These are phyloP conservation scores for Vespertilio murinus DNA, from an alignment of 2,797 vertebrate genomes.

Conservation along the genomic window DNA sequence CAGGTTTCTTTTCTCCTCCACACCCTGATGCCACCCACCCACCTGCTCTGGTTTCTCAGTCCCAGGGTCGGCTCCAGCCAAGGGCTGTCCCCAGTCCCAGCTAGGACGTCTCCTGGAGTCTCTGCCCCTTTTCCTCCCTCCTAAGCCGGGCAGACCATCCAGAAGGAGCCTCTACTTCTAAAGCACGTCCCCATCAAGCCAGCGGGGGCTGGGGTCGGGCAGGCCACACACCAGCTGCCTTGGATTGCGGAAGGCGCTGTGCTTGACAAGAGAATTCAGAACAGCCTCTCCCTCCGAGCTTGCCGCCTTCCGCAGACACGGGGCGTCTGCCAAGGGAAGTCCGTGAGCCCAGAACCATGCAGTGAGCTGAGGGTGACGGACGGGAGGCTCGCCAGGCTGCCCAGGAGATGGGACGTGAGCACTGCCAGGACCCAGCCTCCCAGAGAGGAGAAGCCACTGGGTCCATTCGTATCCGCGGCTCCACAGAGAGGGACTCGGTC, in stretches of 20 bases:
- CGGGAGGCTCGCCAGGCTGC: background rate
- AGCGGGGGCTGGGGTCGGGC: background rate
- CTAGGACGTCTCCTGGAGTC: background rate
- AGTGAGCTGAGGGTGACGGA: fast-evolving
- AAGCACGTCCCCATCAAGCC: background rate
- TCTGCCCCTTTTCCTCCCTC: background rate
- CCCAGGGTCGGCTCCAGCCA: background rate
- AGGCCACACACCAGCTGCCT: background rate
- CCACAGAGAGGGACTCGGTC: background rate
- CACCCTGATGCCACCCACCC: background rate
- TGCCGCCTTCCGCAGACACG: background rate
- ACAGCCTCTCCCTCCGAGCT: background rate
- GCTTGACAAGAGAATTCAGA: background rate
- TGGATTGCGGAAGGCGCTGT: background rate
- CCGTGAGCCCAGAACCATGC: background rate
- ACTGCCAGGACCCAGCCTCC: background rate
- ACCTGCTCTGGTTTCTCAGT: background rate
- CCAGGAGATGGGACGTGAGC: background rate
- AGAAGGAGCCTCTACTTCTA: background rate
- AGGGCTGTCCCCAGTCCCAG: background rate
- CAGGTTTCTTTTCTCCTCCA: background rate
- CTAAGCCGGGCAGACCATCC: background rate
- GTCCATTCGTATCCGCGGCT: fast-evolving
- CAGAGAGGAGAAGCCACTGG: background rate
- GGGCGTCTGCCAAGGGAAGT: fast-evolving